Evolutionary conservation across 1,140 invertebrate species (phyloP).

Genomic region (Octopus bimaculoides): DNA sequence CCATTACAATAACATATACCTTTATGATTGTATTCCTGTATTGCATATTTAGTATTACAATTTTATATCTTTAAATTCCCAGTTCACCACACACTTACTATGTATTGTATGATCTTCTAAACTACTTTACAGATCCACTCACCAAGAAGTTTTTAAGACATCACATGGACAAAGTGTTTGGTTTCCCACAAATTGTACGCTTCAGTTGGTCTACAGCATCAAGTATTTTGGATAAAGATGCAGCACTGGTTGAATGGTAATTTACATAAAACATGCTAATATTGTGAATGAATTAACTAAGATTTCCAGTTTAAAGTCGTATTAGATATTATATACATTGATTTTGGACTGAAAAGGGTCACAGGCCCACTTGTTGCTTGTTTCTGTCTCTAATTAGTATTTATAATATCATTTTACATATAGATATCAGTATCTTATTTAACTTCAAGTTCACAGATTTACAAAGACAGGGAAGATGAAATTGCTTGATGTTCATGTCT

Average conservation of each 20-base stretch:
- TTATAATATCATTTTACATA: background rate
- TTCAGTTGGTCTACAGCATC: constrained; percentile 97
- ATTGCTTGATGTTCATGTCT: too few relatives aligned
- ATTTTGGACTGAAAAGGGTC: constrained; percentile 1
- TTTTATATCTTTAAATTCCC: too few relatives aligned
- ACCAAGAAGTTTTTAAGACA: constrained; percentile 89
- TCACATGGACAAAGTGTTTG: constrained; percentile 88
- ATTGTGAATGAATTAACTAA: background rate
- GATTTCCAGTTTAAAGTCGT: background rate
- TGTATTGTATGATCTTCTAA: too few relatives aligned
- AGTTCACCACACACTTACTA: too few relatives aligned
- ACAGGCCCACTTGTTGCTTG: background rate
- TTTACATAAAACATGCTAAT: background rate
- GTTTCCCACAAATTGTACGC: constrained; percentile 90
- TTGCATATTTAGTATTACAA: too few relatives aligned
- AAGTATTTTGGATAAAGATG: constrained; percentile 74
- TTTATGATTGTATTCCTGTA: too few relatives aligned
- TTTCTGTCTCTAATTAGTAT: background rate
- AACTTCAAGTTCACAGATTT: too few relatives aligned
- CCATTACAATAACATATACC: too few relatives aligned
- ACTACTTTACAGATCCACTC: constrained; percentile 73
- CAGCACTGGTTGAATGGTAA: constrained; percentile 59
- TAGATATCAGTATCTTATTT: too few relatives aligned
- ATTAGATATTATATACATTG: background rate
- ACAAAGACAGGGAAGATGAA: too few relatives aligned